These are phyloP conservation scores for Pseudomyrmex dendroicus DNA, from an alignment of 1,140 invertebrate genomes.

Conservation along the genomic window DNA sequence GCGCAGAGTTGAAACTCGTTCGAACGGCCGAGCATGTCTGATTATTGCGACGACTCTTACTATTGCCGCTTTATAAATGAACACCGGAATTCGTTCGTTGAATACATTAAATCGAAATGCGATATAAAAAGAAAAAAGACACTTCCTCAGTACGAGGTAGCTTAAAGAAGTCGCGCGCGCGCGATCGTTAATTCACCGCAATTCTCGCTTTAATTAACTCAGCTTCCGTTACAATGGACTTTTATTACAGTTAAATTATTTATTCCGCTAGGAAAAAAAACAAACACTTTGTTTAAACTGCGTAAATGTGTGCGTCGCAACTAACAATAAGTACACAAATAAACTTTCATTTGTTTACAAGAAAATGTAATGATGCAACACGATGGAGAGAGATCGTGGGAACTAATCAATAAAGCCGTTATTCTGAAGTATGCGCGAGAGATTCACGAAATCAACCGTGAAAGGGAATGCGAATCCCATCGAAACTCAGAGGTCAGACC, in stretches of 20 bases:
- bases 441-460: background rate
- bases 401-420: background rate
- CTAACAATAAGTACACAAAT: background rate
- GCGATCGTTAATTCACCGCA: constrained; percentile 29
- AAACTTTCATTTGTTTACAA: constrained; percentile 24
- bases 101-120: constrained; percentile 54
- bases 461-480: background rate
- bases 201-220: constrained; percentile 47
- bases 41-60: constrained; percentile 58
- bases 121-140: constrained; percentile 30
- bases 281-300: background rate
- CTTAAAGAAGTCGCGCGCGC: constrained; percentile 33
- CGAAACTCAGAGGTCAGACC: background rate
- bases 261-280: background rate
- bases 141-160: constrained; percentile 12
- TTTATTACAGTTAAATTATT: constrained; percentile 41
- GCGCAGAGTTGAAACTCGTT: constrained; percentile 54
- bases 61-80: constrained; percentile 55
- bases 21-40: constrained; percentile 47
- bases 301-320: background rate
- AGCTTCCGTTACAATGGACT: constrained; percentile 26
- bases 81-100: constrained; percentile 33
- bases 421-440: background rate
- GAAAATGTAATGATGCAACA: background rate
- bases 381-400: background rate